Evolutionary conservation across 2,797 vertebrate genomes (phyloP), one percentile per base, ranked within the genome.

Genomic region (Dendrocincla tyrannina): DNA sequence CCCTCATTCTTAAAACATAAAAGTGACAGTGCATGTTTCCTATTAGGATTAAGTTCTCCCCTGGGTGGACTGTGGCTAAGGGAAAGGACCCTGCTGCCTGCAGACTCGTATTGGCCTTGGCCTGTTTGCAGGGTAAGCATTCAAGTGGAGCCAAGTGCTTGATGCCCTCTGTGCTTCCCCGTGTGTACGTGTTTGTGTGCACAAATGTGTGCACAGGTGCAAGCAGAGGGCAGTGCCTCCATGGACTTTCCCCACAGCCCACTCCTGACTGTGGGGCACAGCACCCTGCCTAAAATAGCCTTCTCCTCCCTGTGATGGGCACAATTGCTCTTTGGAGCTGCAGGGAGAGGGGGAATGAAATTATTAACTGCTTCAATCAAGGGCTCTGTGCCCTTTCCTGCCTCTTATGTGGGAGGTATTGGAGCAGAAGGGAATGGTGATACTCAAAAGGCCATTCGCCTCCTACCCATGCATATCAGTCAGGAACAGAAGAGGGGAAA

Each of bases 191-290:
- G 56, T 52, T 50, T 55, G 30, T 55, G 63, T 18, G 53, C 13
- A 13, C 2, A 0, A 46, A 39, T 91, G 81, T 95, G 88, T 94
- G 90, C 92, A 89, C 94, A 95, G 93, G 88, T 95, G 96, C 90
- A 74, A 60, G 47, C 56, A 24, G n/a, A 47, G 77, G 77, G 19
- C 85, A 77, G 15, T 90, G 68, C 9, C 33, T 70, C 24, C 30
- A 8, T 0, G 9, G 41, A 49, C 69, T 20, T 88, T 78, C 73
- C 78, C 76, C 5, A 2, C 73, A 37, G 47, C 32, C 69, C n/a
- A 18, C 25, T 88, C 39, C 72, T 33, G 9, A 4, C 25, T 11
- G 4, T 2, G 3, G 44, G 47, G 46, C 47, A 33, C 3, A 22
- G 27, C 50, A 59, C 32, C 13, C 35, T 18, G 27, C 69, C 69